phyloP scores from a whole-genome alignment of 2,888 invertebrate genomes.

The Hydrotaea cyrtoneurina region DNA sequence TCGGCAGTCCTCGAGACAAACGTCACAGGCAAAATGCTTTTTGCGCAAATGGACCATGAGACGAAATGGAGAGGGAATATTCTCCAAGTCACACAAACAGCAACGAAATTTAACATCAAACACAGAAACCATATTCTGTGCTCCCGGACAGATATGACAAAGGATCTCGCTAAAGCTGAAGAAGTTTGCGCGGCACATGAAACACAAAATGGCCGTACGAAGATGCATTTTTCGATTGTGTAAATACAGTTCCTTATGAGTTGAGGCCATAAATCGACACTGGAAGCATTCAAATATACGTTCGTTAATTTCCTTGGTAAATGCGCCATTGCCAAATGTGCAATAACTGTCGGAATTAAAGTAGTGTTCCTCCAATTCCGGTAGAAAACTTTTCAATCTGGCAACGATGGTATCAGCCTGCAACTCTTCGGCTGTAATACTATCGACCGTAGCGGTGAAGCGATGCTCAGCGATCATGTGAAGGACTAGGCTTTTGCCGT shows the following conservation, averaged over 20 bases:
- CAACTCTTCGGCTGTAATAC: constrained; percentile 88
- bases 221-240: constrained; percentile 94
- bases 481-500: constrained; percentile 89
- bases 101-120: constrained; percentile 88
- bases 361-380: constrained; percentile 84
- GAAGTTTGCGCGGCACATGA: constrained; percentile 93
- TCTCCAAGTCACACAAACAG: constrained; percentile 89
- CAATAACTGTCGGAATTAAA: constrained; percentile 89
- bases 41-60: constrained; percentile 93
- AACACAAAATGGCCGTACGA: constrained; percentile 89
- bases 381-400: constrained; percentile 83
- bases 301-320: constrained; percentile 80
- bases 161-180: constrained; percentile 93
- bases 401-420: constrained; percentile 87
- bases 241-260: constrained; percentile 92
- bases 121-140: constrained; percentile 80
- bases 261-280: constrained; percentile 88
- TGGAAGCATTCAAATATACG: constrained; percentile 92
- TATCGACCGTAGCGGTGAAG: constrained; percentile 89
- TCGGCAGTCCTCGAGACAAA: constrained; percentile 90
- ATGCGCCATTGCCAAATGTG: constrained; percentile 82
- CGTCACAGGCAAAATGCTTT: constrained; percentile 92
- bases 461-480: constrained; percentile 91
- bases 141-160: constrained; percentile 92
- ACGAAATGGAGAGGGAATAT: constrained; percentile 92